Evolutionary conservation across 1,140 invertebrate genomes (phyloP).

Genomic region (Zaprionus africanus): DNA sequence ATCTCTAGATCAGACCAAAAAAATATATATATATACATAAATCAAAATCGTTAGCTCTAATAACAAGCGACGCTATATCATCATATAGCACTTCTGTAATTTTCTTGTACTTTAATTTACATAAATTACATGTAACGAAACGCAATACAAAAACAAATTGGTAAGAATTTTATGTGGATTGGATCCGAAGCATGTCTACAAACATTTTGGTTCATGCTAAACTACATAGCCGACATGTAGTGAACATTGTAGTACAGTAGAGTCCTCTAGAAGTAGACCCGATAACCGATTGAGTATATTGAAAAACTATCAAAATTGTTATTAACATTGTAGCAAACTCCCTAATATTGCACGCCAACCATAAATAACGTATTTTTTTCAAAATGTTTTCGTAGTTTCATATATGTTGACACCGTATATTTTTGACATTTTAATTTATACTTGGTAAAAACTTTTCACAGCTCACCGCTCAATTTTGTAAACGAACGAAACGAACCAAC

Average conservation of each 20-base stretch:
- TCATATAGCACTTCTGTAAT: slow-evolving; percentile 76
- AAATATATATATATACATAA: slow-evolving; percentile 40
- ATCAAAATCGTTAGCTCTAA: slow-evolving; percentile 75
- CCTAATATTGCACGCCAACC: slow-evolving; percentile 50
- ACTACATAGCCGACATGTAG: slow-evolving; percentile 71
- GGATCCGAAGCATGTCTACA: slow-evolving; percentile 59
- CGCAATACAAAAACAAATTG: slow-evolving; percentile 67
- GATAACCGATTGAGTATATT: slow-evolving; percentile 15
- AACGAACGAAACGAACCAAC: slow-evolving; percentile 78
- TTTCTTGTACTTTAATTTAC: slow-evolving; percentile 80
- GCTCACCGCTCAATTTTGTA: slow-evolving; percentile 82
- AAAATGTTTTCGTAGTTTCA: slow-evolving; percentile 45
- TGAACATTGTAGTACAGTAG: slow-evolving; percentile 21
- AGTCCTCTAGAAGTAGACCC: slow-evolving; percentile 36
- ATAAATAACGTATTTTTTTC: slow-evolving; percentile 15
- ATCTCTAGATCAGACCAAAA: slow-evolving; percentile 60
- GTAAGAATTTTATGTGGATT: slow-evolving; percentile 60
- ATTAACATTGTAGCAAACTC: slow-evolving; percentile 48
- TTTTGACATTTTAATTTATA: background rate
- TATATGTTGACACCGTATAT: background rate
- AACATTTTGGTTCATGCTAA: slow-evolving; percentile 57
- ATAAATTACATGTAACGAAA: slow-evolving; percentile 82
- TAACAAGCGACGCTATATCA: slow-evolving; percentile 75
- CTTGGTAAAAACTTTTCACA: slow-evolving; percentile 20
- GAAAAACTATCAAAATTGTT: slow-evolving; percentile 53